Conservation (phyloP, 2,113 vertebrate genomes). For the Grammomys dolichurus region DNA sequence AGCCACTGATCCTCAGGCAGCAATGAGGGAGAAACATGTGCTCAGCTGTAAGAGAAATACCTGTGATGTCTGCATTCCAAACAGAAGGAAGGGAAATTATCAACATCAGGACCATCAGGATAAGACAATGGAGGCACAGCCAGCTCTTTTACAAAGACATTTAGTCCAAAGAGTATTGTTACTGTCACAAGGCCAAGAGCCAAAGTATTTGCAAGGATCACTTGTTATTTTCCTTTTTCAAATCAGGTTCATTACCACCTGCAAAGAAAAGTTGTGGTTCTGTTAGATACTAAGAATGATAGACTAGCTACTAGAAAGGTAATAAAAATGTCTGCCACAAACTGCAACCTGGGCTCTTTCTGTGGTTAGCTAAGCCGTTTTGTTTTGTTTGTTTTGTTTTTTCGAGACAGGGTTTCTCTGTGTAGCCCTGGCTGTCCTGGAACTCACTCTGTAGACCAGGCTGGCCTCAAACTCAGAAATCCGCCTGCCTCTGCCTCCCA, state of each 20-base stretch:
- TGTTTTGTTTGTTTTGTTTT: too few species aligned
- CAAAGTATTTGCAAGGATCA: neutral
- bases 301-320: neutral
- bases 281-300: neutral
- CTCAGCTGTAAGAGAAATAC: neutral
- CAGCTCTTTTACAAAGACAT: neutral
- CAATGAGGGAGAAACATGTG: neutral
- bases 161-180: neutral
- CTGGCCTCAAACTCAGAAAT: too few species aligned
- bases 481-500: too few species aligned
- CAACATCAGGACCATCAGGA: neutral
- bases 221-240: neutral
- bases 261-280: neutral
- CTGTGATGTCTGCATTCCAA: neutral
- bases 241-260: neutral
- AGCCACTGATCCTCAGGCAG: neutral
- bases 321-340: neutral
- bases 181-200: neutral
- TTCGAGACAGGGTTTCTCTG: too few species aligned
- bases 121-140: neutral
- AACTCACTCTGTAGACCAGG: too few species aligned
- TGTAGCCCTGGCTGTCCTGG: too few species aligned
- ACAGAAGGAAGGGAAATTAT: neutral
- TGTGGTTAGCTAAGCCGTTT: neutral
- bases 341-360: neutral